phyloP scores from a whole-genome alignment of 2,113 vertebrate genomes.

The Clarias macrocephalus region DNA sequence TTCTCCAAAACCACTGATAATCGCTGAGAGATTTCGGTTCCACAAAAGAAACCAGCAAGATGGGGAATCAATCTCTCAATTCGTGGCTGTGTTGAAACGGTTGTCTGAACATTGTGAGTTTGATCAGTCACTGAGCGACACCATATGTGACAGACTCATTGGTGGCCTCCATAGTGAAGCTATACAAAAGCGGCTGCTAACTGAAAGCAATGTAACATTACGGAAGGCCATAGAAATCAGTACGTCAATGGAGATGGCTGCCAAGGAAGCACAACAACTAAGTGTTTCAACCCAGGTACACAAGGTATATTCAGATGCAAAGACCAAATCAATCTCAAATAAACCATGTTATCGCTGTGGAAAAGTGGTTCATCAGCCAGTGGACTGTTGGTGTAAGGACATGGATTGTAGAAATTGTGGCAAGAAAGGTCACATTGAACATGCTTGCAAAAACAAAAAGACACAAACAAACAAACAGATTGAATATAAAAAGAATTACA shows the following conservation, averaged over 20 bases:
- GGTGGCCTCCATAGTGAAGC: constrained; percentile 13
- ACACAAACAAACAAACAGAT: too few relatives aligned
- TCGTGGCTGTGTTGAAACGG: constrained; percentile 25
- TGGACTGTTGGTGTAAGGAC: too few relatives aligned
- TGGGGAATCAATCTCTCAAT: constrained; percentile 41
- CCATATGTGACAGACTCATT: constrained; percentile 34
- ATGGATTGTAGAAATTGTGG: too few relatives aligned
- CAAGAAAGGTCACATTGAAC: too few relatives aligned
- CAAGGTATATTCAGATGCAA: neutral
- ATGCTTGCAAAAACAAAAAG: too few relatives aligned
- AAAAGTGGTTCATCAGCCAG: too few relatives aligned
- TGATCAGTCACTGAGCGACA: constrained; percentile 28
- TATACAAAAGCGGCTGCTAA: constrained; percentile 28
- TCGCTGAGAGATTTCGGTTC: constrained; percentile 36
- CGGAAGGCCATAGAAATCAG: constrained; percentile 20
- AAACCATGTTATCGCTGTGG: too few relatives aligned
- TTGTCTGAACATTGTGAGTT: constrained; percentile 48
- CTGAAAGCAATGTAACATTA: constrained; percentile 24
- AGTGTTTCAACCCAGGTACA: constrained; percentile 6
- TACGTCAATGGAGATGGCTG: constrained; percentile 20
- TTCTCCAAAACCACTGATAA: constrained; percentile 44
- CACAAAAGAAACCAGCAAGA: constrained; percentile 43
- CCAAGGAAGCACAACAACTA: neutral
- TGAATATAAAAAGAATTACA: too few relatives aligned
- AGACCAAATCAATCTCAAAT: neutral